Percentiles rank a stretch among this genome's conserved stretches.
phyloP scores from a whole-genome alignment of 2,888 invertebrate species.

The Archips xylosteana region DNA sequence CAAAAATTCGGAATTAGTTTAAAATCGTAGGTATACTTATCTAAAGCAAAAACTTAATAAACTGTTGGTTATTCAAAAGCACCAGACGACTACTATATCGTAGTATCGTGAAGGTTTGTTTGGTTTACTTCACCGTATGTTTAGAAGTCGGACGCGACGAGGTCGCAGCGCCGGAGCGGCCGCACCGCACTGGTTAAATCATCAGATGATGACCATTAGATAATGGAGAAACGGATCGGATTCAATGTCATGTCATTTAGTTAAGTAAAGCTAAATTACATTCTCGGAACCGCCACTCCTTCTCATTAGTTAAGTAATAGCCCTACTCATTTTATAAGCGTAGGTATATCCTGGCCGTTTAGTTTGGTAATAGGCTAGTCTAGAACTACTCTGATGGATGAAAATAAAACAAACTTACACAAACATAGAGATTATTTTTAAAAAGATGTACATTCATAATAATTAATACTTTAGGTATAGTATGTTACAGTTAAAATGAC shows the following conservation, averaged over 20 bases:
- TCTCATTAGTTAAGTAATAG: conserved; percentile 32
- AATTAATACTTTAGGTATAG: no score
- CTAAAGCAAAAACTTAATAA: not conserved
- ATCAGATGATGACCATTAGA: conserved; percentile 1
- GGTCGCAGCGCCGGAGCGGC: conserved; percentile 25
- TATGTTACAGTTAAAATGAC: no score
- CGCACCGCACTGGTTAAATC: conserved; percentile 25
- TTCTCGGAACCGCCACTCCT: conserved; percentile 30
- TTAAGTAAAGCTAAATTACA: conserved; percentile 24
- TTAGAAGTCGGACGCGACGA: conserved; percentile 28
- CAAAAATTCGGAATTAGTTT: not conserved
- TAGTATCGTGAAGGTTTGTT: conserved; percentile 36
- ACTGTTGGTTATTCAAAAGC: conserved; percentile 7
- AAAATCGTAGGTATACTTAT: not conserved
- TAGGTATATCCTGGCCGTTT: not conserved
- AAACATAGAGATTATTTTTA: not conserved
- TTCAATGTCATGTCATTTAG: conserved; percentile 37
- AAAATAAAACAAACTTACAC: no score
- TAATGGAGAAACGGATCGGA: conserved; percentile 30
- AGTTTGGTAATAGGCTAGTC: not conserved
- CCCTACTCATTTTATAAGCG: not conserved
- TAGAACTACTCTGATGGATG: not conserved
- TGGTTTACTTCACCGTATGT: conserved; percentile 38
- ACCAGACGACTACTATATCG: not conserved
- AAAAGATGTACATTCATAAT: no score